phyloP scores from a whole-genome alignment of 1,140 invertebrate genomes.

The Drosophila auraria region DNA sequence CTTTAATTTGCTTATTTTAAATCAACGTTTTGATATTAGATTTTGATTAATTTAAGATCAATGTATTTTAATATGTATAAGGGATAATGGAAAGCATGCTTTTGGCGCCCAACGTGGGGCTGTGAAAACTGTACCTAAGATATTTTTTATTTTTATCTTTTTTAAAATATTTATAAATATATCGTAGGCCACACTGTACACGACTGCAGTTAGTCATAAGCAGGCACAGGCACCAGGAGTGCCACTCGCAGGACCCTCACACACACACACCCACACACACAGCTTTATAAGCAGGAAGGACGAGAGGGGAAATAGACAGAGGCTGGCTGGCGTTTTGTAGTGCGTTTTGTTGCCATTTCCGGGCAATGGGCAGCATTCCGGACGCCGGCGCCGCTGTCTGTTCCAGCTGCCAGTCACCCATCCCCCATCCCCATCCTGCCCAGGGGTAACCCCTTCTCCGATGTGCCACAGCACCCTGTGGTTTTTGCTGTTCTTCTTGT shows the following conservation, averaged over 20 bases:
- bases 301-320: slow-evolving; percentile 8
- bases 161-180: too few species aligned
- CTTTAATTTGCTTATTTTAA: too few species aligned
- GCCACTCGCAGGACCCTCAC: slow-evolving; percentile 48
- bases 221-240: slow-evolving; percentile 43
- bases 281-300: slow-evolving; percentile 3
- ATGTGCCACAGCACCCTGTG: slow-evolving; percentile 4
- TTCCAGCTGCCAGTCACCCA: slow-evolving; percentile 53
- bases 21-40: too few species aligned
- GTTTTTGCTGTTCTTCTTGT: slow-evolving; percentile 32
- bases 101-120: too few species aligned
- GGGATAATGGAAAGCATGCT: too few species aligned
- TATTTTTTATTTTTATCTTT: too few species aligned
- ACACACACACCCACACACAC: slow-evolving; percentile 22
- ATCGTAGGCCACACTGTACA: slow-evolving; percentile 7
- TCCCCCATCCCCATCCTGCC: not conserved
- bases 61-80: too few species aligned
- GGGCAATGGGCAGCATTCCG: slow-evolving; percentile 64
- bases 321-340: slow-evolving; percentile 52
- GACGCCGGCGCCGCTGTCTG: slow-evolving; percentile 57
- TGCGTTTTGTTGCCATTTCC: slow-evolving; percentile 82
- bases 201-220: slow-evolving; percentile 69
- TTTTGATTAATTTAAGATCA: too few species aligned
- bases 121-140: not conserved
- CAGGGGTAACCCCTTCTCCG: not conserved